A percentile compares a stretch with the other conserved stretches of the same genome.
Conservation (phyloP, 2,797 vertebrate genomes). For the Chiroxiphia lanceolata region DNA sequence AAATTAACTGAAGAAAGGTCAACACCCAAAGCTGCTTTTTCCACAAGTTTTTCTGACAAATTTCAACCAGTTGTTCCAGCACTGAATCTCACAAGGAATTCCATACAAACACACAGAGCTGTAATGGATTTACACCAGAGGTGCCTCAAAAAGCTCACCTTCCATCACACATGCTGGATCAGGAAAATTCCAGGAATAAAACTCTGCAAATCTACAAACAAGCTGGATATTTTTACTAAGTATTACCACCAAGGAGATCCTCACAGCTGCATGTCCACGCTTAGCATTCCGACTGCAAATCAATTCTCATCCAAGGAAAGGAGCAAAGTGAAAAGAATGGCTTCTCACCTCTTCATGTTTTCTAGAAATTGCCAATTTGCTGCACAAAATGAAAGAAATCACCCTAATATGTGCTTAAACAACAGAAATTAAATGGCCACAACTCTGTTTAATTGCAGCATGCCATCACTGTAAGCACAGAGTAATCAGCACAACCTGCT, state of each 20-base stretch:
- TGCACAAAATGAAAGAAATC: neutral
- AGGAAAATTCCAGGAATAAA: neutral
- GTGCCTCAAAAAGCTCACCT: neutral
- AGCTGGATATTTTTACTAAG: neutral
- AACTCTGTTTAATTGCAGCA: neutral
- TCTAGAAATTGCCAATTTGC: neutral
- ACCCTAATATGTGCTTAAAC: neutral
- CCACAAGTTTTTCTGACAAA: neutral
- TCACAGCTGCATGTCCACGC: neutral
- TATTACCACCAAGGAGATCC: neutral
- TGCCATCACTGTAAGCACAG: neutral
- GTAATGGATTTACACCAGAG: neutral
- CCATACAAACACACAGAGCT: neutral
- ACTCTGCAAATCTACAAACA: neutral
- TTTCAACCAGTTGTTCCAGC: neutral
- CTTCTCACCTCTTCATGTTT: neutral
- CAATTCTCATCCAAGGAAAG: neutral
- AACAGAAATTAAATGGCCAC: neutral
- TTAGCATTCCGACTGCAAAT: neutral
- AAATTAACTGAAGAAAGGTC: neutral
- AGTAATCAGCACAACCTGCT: neutral
- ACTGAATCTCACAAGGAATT: neutral
- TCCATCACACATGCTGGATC: neutral
- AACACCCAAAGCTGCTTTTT: neutral
- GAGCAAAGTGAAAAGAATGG: neutral